Evolutionary conservation across 30 jellyfish, hydroid and myxozoan species (phyloP), one percentile per base, ranked within the genome.

Genomic region (Hydra vulgaris): DNA sequence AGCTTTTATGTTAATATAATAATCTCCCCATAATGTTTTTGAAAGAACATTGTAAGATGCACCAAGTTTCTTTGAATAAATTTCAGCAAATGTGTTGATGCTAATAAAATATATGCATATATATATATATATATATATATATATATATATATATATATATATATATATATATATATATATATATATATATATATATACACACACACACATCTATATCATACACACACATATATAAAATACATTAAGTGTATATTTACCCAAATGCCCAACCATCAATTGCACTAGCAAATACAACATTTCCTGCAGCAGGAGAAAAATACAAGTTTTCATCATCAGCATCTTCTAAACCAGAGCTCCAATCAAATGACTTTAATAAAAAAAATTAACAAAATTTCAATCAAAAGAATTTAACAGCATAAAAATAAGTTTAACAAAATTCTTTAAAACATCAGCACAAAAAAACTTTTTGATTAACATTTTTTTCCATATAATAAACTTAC

Each of bases 201-300:
- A n/a, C n/a, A n/a, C n/a, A n/a, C n/a, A n/a, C n/a, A n/a, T n/a
- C n/a, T n/a, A n/a, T n/a, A n/a, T n/a, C n/a, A n/a, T n/a, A n/a
- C n/a, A n/a, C n/a, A n/a, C n/a, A n/a, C n/a, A n/a, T 40, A 40
- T 3, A 40, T 40, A 40, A 3, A 40, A 40, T 12, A 40, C 61
- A 3, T 3, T 3, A 40, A 5, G 12, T 3, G 12, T 40, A 40
- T 40, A 54, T 89, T 0, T 77, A 94, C 99, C 99, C 91, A 74
- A 94, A 94, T 0, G 97, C 99, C 99, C 99, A 94, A 7, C 99
- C 97, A 74, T 94, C 96, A 21, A 94, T 87, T 7, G 97, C 97
- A 66, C 97, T 88, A 67, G 96, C 87, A 83, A 94, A 94, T 26
- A 81, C 90, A 25, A 94, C 99, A 74, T 94, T 94, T 21, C 96